Percentiles rank a stretch among this genome's conserved stretches.
These are phyloP conservation scores for Eupithecia dodoneata DNA, from an alignment of 2,888 invertebrate genomes.

Conservation along the genomic window DNA sequence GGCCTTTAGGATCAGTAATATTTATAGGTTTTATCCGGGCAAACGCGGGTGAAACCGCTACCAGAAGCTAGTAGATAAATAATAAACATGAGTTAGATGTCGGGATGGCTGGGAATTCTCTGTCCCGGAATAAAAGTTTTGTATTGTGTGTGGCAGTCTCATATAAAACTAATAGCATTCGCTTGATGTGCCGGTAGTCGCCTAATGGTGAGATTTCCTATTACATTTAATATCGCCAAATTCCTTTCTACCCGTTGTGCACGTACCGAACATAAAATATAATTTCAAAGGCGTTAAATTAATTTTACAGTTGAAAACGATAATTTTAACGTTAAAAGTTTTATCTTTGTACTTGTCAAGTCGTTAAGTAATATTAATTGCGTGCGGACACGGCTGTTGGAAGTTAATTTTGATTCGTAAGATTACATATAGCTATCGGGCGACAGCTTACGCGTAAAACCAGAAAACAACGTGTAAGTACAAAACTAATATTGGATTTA, in stretches of 20 bases:
- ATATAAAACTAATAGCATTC: not conserved
- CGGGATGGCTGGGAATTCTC: too few species aligned
- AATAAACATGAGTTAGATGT: not conserved
- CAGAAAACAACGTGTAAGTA: slow-evolving; percentile 10
- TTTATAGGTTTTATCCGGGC: not conserved
- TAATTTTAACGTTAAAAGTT: slow-evolving; percentile 68
- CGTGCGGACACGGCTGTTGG: slow-evolving; percentile 69
- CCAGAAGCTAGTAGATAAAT: not conserved
- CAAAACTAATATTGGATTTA: not conserved
- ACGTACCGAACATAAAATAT: slow-evolving; percentile 5
- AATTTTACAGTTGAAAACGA: slow-evolving; percentile 58
- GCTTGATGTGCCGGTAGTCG: not conserved
- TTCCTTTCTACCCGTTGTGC: not conserved
- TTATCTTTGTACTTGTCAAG: slow-evolving; percentile 78
- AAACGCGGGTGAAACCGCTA: not conserved
- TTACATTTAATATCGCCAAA: not conserved
- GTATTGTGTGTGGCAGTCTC: not conserved
- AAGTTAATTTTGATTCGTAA: slow-evolving; percentile 64
- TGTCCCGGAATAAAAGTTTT: not conserved
- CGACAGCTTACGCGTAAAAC: slow-evolving; percentile 10
- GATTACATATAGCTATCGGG: slow-evolving; percentile 21
- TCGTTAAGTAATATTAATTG: slow-evolving; percentile 73
- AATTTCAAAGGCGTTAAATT: slow-evolving; percentile 50
- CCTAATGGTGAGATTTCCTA: not conserved
- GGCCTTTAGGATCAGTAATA: not conserved